phyloP scores from a whole-genome alignment of 2,113 vertebrate species.

The Fregata magnificens region DNA sequence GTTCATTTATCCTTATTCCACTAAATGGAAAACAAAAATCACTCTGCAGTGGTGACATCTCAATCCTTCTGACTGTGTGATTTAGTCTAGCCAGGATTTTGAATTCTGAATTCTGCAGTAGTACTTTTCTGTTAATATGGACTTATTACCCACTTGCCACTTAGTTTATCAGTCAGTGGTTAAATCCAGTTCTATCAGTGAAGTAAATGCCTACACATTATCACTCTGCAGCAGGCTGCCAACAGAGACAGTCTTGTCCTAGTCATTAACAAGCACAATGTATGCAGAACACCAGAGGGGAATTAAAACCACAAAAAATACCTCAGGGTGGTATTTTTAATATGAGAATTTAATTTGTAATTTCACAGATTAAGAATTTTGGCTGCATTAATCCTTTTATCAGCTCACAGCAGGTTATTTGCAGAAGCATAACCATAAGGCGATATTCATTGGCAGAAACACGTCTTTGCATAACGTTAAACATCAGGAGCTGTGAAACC shows the following conservation, averaged over 20 bases:
- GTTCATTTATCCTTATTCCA: conserved; percentile 41
- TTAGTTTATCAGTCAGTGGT: conserved; percentile 83
- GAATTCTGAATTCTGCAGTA: conserved; percentile 78
- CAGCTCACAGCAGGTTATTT: conserved; percentile 95
- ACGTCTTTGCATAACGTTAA: conserved; percentile 83
- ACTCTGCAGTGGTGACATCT: conserved; percentile 71
- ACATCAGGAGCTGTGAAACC: conserved; percentile 82
- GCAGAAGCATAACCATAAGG: conserved; percentile 86
- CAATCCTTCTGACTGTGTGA: conserved; percentile 73
- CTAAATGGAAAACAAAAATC: conserved; percentile 55
- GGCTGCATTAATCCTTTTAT: conserved; percentile 97
- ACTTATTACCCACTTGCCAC: conserved; percentile 84
- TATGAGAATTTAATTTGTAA: conserved; percentile 93
- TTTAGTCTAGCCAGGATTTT: conserved; percentile 77
- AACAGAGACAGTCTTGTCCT: conserved; percentile 79
- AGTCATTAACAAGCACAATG: conserved; percentile 85
- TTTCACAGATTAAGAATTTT: conserved; percentile 94
- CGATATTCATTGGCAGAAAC: conserved; percentile 86
- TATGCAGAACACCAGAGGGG: conserved; percentile 88
- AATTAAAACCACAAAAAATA: conserved; percentile 90
- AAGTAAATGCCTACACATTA: conserved; percentile 84
- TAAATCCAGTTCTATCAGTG: conserved; percentile 81
- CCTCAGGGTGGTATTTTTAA: conserved; percentile 91
- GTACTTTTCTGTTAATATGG: conserved; percentile 81
- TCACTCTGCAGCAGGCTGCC: conserved; percentile 82